These are phyloP conservation scores for Heliconius nattereri DNA, from an alignment of 1,140 invertebrate genomes.

Conservation along the genomic window DNA sequence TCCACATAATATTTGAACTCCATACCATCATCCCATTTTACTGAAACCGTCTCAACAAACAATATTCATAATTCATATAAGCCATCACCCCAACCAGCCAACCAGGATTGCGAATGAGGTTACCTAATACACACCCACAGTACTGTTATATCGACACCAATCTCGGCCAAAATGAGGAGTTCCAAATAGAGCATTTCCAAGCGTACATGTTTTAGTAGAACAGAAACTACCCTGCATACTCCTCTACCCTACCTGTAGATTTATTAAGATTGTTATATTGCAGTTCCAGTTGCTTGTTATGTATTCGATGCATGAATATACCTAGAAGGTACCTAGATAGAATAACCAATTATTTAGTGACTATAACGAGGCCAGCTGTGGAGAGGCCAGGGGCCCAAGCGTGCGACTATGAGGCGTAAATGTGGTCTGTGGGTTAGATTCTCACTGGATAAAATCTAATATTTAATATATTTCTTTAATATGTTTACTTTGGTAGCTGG, in stretches of 20 bases:
- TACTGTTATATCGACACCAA: neutral
- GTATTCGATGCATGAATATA: constrained; percentile 2
- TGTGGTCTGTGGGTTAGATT: no score
- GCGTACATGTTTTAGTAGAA: constrained; percentile 10
- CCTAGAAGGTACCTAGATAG: neutral
- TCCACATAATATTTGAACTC: no score
- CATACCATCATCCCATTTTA: neutral
- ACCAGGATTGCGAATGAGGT: neutral
- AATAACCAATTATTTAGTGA: neutral
- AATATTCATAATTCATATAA: neutral
- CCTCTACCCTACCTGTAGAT: neutral
- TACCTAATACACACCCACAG: neutral
- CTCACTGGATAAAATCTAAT: no score
- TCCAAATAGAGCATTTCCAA: neutral
- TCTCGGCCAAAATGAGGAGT: neutral
- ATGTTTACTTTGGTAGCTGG: no score
- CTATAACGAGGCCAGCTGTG: no score
- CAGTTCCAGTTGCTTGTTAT: neutral
- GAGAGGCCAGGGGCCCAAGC: no score
- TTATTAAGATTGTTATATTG: constrained; percentile 8
- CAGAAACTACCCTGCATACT: neutral
- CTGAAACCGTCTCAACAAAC: neutral
- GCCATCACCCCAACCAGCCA: neutral
- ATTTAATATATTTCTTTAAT: no score
- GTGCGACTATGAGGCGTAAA: no score